Evolutionary conservation across 2,888 invertebrate genomes (phyloP).

Genomic region (Cheilosia vernalis): DNA sequence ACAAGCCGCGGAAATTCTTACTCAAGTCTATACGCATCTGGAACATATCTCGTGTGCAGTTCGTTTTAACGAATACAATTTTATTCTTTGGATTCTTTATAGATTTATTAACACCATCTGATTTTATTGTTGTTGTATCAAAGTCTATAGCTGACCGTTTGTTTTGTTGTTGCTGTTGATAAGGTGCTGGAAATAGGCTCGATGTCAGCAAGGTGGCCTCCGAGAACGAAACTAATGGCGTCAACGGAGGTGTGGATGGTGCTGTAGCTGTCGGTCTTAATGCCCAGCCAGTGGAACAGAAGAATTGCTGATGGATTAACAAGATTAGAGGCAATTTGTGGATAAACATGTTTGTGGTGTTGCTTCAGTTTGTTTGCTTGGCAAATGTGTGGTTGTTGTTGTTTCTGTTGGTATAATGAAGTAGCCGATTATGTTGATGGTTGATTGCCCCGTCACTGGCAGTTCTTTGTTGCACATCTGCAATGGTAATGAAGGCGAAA

Average conservation of each 20-base stretch:
- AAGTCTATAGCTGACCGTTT: conserved; percentile 50
- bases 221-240: conserved; percentile 77
- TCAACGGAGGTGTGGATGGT: conserved; percentile 72
- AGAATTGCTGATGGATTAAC: conserved; percentile 78
- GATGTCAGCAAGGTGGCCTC: conserved; percentile 78
- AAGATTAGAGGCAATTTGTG: conserved; percentile 78
- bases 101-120: conserved; percentile 46
- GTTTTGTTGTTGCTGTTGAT: conserved; percentile 48
- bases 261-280: conserved; percentile 77
- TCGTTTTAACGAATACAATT: conserved; percentile 85
- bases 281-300: conserved; percentile 81
- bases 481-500: conserved; percentile 44
- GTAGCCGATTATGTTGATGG: conserved; percentile 38
- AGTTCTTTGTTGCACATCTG: conserved; percentile 72
- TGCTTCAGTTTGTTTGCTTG: conserved; percentile 60
- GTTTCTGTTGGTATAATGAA: conserved; percentile 13
- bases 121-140: conserved; percentile 35
- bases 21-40: conserved; percentile 86
- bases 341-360: conserved; percentile 79
- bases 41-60: conserved; percentile 87
- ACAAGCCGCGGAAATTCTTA: conserved; percentile 87
- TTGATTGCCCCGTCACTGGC: conserved; percentile 46
- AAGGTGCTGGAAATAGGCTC: conserved; percentile 64
- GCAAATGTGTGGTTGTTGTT: not conserved
- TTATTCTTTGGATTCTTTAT: conserved; percentile 83